phyloP scores from a whole-genome alignment of 2,113 vertebrate species.

The Cyphomyrus discorhynchus region DNA sequence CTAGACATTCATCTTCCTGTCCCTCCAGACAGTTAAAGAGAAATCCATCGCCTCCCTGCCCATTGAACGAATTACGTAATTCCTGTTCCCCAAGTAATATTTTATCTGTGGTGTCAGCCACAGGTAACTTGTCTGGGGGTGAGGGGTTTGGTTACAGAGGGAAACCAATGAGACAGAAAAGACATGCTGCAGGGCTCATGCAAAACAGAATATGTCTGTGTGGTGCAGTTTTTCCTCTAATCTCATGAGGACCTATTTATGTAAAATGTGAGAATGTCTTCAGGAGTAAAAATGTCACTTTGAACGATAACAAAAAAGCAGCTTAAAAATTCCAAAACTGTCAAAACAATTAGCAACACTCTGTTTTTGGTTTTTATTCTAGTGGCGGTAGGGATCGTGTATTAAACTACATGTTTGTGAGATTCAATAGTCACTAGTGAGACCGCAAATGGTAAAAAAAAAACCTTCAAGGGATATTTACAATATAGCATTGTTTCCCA shows the following conservation, averaged over 20 bases:
- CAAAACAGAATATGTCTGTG: neutral
- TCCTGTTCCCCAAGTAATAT: neutral
- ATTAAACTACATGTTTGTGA: neutral
- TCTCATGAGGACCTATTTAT: neutral
- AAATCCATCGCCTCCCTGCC: neutral
- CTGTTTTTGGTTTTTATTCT: neutral
- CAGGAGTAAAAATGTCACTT: neutral
- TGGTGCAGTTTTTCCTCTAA: neutral
- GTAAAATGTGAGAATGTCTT: neutral
- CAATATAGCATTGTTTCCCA: neutral
- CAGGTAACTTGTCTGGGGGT: neutral
- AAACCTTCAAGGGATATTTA: neutral
- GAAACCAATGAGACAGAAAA: neutral
- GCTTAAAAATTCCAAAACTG: neutral
- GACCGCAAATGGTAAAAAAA: neutral
- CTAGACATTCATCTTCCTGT: constrained; percentile 2
- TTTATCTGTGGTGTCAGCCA: neutral
- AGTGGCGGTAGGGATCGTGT: neutral
- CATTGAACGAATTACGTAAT: neutral
- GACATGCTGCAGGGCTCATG: neutral
- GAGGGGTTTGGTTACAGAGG: neutral
- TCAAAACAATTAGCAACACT: neutral
- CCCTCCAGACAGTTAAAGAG: neutral
- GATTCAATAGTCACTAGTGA: neutral
- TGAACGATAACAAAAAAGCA: neutral